Base-by-base conservation (phyloP, 2,888 invertebrate species). In the Cantharis nigra region DNA sequence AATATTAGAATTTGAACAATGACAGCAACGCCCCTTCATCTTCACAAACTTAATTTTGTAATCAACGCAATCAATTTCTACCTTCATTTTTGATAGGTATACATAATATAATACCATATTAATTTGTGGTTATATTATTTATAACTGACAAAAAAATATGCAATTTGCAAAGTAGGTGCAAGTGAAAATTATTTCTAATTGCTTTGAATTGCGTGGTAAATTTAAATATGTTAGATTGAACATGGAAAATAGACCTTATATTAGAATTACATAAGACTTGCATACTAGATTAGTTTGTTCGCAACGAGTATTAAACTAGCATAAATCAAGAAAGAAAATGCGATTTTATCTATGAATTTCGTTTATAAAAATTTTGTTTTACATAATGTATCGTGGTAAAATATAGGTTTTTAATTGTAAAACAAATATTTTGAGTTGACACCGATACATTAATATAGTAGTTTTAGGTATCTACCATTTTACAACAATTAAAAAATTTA, bases 181-280 rank as follows among this genome's bases (percentile, higher is more conserved):
- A 82, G 83, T 86, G 84, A 85, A 86, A 86, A 87, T 87, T 85
- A 86, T 83, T 80, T 81, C 79, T 86, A 87, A 87, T 87, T 86
- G 85, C 83, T 79, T 78, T 80, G 79, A 72, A 82, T 86, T 84
- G 85, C 86, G 85, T 86, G 85, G 83, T 81, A 81, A 67, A 16
- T 23, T 82, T 81, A 79, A 82, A 83, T 81, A 65, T 69, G 69
- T 23, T 33, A 33, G 20, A 65, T 18, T 26, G 26, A 71, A 78
- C 63, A 62, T 49, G 75, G 74, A 76, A 79, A 78, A 72, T 67
- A 76, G 30, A 18, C 78, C 75, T 71, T 75, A 77, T 75, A 74
- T 72, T 72, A 67, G 70, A 62, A 69, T 23, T 20, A 71, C 63
- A 70, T 75, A 75, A 49, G 77, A 74, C 69, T 69, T 69, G 11